Percentiles rank a stretch among this genome's conserved stretches.
phyloP scores from a whole-genome alignment of 2,797 vertebrate genomes.

The Danio albolineatus region DNA sequence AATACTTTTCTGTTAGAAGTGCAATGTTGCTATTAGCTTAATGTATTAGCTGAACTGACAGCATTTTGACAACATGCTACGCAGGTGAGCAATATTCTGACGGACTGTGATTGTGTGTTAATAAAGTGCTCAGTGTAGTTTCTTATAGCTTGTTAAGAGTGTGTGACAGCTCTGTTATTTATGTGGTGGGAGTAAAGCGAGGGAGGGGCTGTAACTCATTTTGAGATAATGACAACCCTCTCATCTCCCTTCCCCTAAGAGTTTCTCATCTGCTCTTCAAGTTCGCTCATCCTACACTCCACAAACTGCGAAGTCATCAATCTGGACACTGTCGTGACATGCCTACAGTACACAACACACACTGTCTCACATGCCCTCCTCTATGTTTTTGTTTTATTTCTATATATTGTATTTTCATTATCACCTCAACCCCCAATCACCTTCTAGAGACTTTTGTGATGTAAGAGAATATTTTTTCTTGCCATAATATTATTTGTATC shows the following conservation, averaged over 20 bases:
- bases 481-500: neutral
- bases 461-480: no score
- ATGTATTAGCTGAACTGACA: slow-evolving; percentile 20
- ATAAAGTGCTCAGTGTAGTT: slow-evolving; percentile 52
- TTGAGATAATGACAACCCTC: slow-evolving; percentile 48
- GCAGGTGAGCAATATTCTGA: slow-evolving; percentile 27
- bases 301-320: slow-evolving; percentile 42
- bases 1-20: neutral
- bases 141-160: slow-evolving; percentile 31
- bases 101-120: slow-evolving; percentile 42
- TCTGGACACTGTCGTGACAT: slow-evolving; percentile 21
- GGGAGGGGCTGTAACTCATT: slow-evolving; percentile 49
- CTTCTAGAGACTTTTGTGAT: neutral
- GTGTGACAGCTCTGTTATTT: slow-evolving; percentile 58
- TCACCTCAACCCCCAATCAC: no score
- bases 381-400: neutral
- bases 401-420: neutral
- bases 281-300: neutral
- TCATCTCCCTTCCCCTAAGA: neutral
- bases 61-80: slow-evolving; percentile 33
- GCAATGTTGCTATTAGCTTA: slow-evolving; percentile 19
- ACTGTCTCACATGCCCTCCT: slow-evolving; percentile 20
- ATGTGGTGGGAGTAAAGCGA: slow-evolving; percentile 39
- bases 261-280: neutral
- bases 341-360: slow-evolving; percentile 17